These are phyloP conservation scores for Nasonia oneida DNA, from an alignment of 2,888 invertebrate species.

Conservation along the genomic window DNA sequence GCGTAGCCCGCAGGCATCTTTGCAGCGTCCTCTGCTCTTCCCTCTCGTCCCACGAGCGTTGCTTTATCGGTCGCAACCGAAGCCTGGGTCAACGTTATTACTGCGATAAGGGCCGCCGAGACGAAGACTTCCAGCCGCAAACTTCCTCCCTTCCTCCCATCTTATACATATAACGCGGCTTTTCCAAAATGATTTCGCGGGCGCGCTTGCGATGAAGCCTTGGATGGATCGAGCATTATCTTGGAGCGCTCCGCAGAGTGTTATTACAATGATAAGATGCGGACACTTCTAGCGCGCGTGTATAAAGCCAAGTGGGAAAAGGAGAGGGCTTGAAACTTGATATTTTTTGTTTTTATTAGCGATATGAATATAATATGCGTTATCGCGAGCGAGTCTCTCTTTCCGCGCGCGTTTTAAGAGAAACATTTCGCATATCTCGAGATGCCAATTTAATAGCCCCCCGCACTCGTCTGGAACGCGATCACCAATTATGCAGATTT, in stretches of 20 bases:
- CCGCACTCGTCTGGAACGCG: not conserved
- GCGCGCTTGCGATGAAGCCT: not conserved
- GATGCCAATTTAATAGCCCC: constrained; percentile 8
- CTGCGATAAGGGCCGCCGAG: constrained; percentile 44
- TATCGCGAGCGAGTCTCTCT: not conserved
- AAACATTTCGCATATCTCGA: not conserved
- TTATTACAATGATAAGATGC: not conserved
- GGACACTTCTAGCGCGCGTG: not conserved
- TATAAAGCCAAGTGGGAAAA: not conserved
- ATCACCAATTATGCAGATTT: constrained; percentile 41
- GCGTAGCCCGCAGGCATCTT: not conserved
- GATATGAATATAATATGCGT: not conserved
- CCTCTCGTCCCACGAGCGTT: not conserved
- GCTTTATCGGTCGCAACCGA: constrained; percentile 29
- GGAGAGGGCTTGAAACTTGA: not conserved
- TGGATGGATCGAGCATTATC: constrained; percentile 28
- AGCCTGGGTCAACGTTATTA: constrained; percentile 56
- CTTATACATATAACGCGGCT: not conserved
- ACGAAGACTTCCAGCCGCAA: constrained; percentile 9
- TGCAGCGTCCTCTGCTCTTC: not conserved
- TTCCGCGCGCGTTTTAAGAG: not conserved
- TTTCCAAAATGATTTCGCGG: constrained; percentile 36
- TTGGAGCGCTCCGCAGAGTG: not conserved
- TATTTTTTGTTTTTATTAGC: not conserved
- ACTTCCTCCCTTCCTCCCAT: not conserved